Conservation (phyloP, 2,113 vertebrate species). For the Actinemys pallida region DNA sequence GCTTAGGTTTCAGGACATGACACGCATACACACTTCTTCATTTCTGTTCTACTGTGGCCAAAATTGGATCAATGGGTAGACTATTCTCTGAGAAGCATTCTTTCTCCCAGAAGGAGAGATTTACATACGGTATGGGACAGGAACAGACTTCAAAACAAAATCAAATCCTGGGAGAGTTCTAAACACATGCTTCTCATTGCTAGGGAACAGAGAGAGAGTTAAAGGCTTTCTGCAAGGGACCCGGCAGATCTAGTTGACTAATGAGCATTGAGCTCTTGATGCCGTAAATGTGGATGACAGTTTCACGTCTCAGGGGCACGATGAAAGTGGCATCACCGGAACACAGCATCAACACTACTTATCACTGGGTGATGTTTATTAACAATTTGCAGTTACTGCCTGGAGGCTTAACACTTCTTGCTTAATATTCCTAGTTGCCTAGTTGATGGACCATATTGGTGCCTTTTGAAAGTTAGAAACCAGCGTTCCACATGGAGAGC, state of each 20-base stretch:
- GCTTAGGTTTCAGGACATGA: background rate
- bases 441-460: background rate
- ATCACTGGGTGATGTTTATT: background rate
- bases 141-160: background rate
- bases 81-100: background rate
- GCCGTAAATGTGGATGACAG: background rate
- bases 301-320: slow-evolving; percentile 12
- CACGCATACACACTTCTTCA: background rate
- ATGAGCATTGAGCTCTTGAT: background rate
- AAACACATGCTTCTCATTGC: fast-evolving
- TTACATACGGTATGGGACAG: background rate
- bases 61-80: background rate
- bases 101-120: slow-evolving; percentile 13
- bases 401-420: background rate
- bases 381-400: background rate
- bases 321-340: background rate
- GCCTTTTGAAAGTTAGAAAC: background rate
- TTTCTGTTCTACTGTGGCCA: slow-evolving; percentile 29
- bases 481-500: background rate
- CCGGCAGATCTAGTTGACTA: background rate
- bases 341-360: background rate
- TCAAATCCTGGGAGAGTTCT: background rate
- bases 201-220: background rate
- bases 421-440: background rate
- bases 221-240: background rate